Conservation (phyloP, 2,113 vertebrate genomes). For the Octodon degus region DNA sequence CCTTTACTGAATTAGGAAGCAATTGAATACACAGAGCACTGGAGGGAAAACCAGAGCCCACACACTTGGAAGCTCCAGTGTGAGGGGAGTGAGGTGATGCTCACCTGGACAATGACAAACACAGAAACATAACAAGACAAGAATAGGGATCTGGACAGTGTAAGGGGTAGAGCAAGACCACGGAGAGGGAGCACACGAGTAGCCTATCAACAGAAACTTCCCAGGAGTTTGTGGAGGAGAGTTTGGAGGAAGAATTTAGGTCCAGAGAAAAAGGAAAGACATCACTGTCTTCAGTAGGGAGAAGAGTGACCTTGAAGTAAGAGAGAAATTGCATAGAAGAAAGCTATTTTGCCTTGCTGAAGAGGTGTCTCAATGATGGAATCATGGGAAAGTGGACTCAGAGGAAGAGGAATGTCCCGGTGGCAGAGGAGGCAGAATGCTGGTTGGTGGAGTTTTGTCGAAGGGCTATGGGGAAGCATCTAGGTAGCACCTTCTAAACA, state of each 20-base stretch:
- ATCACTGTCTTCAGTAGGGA: neutral
- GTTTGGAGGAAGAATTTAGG: conserved; percentile 39
- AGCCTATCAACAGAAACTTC: neutral
- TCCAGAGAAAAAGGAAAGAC: neutral
- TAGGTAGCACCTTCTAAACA: neutral
- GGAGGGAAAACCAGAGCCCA: neutral
- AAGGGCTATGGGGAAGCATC: neutral
- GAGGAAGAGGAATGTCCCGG: neutral
- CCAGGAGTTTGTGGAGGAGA: neutral
- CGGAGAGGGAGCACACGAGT: neutral
- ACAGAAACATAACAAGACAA: neutral
- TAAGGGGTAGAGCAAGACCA: neutral
- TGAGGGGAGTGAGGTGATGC: neutral
- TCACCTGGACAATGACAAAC: neutral
- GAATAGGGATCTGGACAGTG: neutral
- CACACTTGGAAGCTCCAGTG: neutral
- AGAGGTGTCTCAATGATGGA: neutral
- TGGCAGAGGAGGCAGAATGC: neutral
- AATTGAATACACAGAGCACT: neutral
- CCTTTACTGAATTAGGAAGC: conserved; percentile 33
- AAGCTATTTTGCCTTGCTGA: neutral
- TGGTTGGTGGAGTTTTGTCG: neutral
- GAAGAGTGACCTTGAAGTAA: neutral
- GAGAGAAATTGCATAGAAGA: neutral
- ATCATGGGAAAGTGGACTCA: neutral